phyloP scores from a whole-genome alignment of 2,113 vertebrate genomes.

The Isichthys henryi region DNA sequence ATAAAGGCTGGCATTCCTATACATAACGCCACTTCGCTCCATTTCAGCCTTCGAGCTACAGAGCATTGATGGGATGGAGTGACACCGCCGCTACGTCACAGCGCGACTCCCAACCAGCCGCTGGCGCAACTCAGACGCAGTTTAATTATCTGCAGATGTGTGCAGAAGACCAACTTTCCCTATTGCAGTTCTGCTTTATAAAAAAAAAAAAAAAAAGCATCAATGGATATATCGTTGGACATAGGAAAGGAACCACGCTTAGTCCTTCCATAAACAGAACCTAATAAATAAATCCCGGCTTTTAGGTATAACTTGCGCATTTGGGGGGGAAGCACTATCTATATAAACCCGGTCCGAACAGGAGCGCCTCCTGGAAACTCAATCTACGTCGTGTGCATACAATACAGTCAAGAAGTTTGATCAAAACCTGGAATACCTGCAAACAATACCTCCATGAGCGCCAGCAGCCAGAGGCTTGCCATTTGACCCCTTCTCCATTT shows the following conservation, averaged over 20 bases:
- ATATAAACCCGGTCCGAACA: not conserved
- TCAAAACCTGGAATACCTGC: conserved; percentile 40
- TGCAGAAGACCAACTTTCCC: not conserved
- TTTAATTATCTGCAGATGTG: not conserved
- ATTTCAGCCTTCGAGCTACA: conserved; percentile 20
- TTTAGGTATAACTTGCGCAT: not conserved
- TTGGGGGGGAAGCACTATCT: not conserved
- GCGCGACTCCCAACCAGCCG: conserved; percentile 6
- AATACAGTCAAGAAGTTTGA: not conserved
- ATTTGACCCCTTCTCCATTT: conserved; percentile 27
- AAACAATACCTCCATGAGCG: conserved; percentile 20
- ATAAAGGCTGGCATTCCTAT: conserved; percentile 6
- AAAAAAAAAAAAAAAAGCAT: not conserved
- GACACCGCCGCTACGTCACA: conserved; percentile 5
- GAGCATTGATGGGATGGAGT: not conserved
- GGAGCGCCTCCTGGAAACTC: not conserved
- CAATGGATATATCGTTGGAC: not conserved
- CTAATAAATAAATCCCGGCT: not conserved
- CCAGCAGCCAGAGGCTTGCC: not conserved
- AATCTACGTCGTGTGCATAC: not conserved
- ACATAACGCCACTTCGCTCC: conserved; percentile 25
- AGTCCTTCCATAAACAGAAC: not conserved
- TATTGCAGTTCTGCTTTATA: not conserved
- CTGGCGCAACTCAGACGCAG: not conserved
- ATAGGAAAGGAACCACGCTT: not conserved